Base-by-base conservation (phyloP, 2,888 invertebrate genomes). In the Odontothrips loti region DNA sequence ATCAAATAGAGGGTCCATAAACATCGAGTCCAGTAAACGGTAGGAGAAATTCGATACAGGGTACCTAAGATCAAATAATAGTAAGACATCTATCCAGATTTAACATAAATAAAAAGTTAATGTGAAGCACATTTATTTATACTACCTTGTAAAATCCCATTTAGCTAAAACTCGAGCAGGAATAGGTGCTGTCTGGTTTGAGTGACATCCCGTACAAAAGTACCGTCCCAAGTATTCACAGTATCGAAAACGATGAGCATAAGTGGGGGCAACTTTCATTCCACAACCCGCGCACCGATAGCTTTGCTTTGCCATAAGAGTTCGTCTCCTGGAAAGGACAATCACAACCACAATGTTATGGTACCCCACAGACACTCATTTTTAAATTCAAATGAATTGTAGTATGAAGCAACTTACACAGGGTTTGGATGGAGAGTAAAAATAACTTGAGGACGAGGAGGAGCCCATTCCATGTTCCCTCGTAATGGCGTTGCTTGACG, bases 201-300 rank as follows among this genome's bases (percentile, higher is more conserved):
- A 92, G 87, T 96, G 96, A 86, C 96, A 96, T 79, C 94, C 94
- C 17, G 95, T 94, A 86, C 96, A 96, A 87, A 95, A 95, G 87
- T 93, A 95, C 85, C 94, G 91, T 15, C 95, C 95, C 82, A 95
- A 88, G 87, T 96, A 96, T 85, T 94, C 92, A 86, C 95, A 95
- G 85, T 94, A 95, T 23, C 95, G 90, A 87, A 93, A 94, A 84
- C 92, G 90, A 82, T 92, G 91, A 17, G 93, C 91, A 86, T 93
- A 94, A 83, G 92, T 91, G 9, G 89, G 89, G 2, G 93, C 92
- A 10, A 96, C 94, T 85, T 91, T 91, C 90, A 93, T 93, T 0
- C 95, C 95, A 88, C 96, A 96, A 6, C 95, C 95, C 78, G 95
- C 94, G 87, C 96, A 96, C 47, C 93, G 90, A 85, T 92, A 92